Conservation (phyloP, 1,140 invertebrate species). For the Formica selysi region DNA sequence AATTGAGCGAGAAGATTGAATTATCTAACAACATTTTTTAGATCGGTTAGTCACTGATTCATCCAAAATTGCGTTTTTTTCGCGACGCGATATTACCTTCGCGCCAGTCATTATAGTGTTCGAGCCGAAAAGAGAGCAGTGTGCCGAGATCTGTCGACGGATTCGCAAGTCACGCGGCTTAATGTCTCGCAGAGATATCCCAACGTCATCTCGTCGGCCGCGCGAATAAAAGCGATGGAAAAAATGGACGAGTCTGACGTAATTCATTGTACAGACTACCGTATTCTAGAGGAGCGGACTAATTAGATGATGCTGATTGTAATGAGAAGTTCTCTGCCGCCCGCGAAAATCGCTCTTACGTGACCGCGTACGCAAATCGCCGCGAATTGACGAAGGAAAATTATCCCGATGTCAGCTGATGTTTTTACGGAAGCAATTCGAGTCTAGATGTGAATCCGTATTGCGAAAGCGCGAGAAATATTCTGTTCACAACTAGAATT, state of each 20-base stretch:
- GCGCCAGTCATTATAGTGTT: not conserved
- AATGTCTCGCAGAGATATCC: constrained; percentile 47
- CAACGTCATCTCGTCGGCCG: constrained; percentile 28
- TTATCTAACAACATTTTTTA: not conserved
- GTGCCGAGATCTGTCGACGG: constrained; percentile 47
- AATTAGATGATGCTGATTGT: constrained; percentile 45
- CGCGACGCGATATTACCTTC: constrained; percentile 45
- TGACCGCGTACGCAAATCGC: constrained; percentile 35
- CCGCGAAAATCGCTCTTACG: constrained; percentile 35
- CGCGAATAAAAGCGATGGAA: constrained; percentile 44
- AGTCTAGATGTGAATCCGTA: not conserved
- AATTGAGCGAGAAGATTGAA: too few species aligned
- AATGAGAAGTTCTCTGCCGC: constrained; percentile 30
- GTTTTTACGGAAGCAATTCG: constrained; percentile 16
- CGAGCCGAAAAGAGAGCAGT: constrained; percentile 47
- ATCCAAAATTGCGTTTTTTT: constrained; percentile 34
- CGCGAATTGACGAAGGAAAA: constrained; percentile 38
- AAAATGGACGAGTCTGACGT: constrained; percentile 29
- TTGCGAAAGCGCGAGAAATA: not conserved
- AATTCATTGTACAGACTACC: constrained; percentile 22
- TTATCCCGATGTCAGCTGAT: constrained; percentile 15
- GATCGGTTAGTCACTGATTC: not conserved
- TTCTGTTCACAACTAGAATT: not conserved
- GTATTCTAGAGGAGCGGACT: constrained; percentile 34
- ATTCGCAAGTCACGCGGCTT: constrained; percentile 54